Percentiles rank a stretch among this genome's conserved stretches.
These are phyloP conservation scores for Chelmon rostratus DNA, from an alignment of 2,797 vertebrate genomes.

Conservation along the genomic window DNA sequence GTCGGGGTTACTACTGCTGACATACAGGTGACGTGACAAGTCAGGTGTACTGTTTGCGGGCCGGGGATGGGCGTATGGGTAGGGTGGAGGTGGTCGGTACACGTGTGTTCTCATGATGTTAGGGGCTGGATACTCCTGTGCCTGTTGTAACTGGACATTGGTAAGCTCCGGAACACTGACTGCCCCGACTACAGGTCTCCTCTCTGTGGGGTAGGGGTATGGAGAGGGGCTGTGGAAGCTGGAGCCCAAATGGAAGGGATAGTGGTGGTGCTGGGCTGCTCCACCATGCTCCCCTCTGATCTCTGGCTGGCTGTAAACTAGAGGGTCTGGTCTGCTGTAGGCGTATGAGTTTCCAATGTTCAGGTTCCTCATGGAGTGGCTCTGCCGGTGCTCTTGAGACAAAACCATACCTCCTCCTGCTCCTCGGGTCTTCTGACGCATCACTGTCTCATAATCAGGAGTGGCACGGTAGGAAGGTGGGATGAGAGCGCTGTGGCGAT, in stretches of 20 bases:
- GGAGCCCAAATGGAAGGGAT: slow-evolving; percentile 92
- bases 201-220: slow-evolving; percentile 92
- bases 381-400: slow-evolving; percentile 90
- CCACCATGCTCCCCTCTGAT: slow-evolving; percentile 91
- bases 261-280: slow-evolving; percentile 85
- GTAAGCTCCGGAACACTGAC: slow-evolving; percentile 98
- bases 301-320: slow-evolving; percentile 98
- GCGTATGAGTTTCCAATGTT: slow-evolving; percentile 95
- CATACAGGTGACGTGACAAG: slow-evolving; percentile 93
- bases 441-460: slow-evolving; percentile 97
- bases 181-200: slow-evolving; percentile 93
- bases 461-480: slow-evolving; percentile 97
- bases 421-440: slow-evolving; percentile 92
- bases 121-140: slow-evolving; percentile 94
- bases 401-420: slow-evolving; percentile 85
- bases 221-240: slow-evolving; percentile 95
- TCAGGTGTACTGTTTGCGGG: slow-evolving; percentile 98
- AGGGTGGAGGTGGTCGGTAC: slow-evolving; percentile 95
- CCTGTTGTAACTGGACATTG: slow-evolving; percentile 95
- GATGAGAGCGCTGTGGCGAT: slow-evolving; percentile 95
- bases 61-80: slow-evolving; percentile 90
- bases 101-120: slow-evolving; percentile 98
- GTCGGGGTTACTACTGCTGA: slow-evolving; percentile 97
- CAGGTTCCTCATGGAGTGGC: slow-evolving; percentile 96
- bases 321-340: slow-evolving; percentile 94